These are phyloP conservation scores for Nematostella vectensis DNA, from an alignment of 92 coral and sea anemone genomes.

Conservation along the genomic window DNA sequence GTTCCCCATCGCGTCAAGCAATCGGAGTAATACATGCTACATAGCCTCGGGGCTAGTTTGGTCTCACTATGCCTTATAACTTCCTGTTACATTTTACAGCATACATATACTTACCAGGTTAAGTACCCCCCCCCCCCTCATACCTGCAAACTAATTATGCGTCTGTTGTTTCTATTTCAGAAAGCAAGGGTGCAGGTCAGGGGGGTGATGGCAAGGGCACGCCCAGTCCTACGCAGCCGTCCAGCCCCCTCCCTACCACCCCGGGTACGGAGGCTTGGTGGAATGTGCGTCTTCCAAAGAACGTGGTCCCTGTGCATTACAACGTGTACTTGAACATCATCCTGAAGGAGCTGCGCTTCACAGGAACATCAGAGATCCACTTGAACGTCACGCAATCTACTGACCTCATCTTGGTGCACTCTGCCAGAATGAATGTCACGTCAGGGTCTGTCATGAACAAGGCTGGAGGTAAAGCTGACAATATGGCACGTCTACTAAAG, in stretches of 20 bases:
- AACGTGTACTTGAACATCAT: constrained; percentile 51
- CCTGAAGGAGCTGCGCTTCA: constrained; percentile 41
- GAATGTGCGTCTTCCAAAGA: constrained; percentile 74
- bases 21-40: too few relatives aligned
- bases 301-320: constrained; percentile 68
- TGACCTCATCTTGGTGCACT: constrained; percentile 63
- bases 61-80: too few relatives aligned
- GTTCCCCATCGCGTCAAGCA: too few relatives aligned
- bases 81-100: too few relatives aligned
- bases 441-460: constrained; percentile 23
- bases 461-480: constrained; percentile 23
- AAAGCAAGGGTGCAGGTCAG: not conserved
- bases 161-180: not conserved
- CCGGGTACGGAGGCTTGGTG: constrained; percentile 84
- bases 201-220: constrained; percentile 6
- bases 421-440: constrained; percentile 61
- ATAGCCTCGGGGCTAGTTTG: too few relatives aligned
- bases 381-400: constrained; percentile 51
- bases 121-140: too few relatives aligned
- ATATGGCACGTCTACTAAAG: too few relatives aligned
- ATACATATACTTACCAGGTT: too few relatives aligned
- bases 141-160: not conserved
- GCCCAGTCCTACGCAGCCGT: constrained; percentile 10
- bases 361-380: constrained; percentile 49
- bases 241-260: constrained; percentile 58